phyloP scores from a whole-genome alignment of 2,797 vertebrate genomes.

The Todus mexicanus region DNA sequence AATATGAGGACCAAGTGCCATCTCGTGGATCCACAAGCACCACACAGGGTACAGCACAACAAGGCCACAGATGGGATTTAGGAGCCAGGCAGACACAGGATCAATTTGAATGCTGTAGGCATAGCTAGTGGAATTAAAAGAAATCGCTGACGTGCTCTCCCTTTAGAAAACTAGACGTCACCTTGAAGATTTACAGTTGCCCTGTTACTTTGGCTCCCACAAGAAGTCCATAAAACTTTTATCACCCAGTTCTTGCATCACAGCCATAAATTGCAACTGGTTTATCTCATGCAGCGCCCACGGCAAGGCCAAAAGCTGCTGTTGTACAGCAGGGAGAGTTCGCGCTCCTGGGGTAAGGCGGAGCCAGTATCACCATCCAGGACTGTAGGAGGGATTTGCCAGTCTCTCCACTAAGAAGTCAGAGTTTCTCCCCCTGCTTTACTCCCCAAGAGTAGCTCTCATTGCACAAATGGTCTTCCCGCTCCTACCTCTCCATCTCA shows the following conservation, averaged over 20 bases:
- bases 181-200: background rate
- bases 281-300: background rate
- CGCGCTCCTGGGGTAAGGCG: rapidly evolving
- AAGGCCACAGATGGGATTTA: rapidly evolving
- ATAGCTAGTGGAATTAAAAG: background rate
- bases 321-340: rapidly evolving
- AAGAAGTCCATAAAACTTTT: slow-evolving; percentile 20
- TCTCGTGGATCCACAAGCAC: background rate
- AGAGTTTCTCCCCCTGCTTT: background rate
- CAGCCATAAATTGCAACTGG: background rate
- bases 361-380: rapidly evolving
- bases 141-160: background rate
- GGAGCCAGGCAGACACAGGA: background rate
- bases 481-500: background rate
- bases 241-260: background rate
- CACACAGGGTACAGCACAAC: rapidly evolving
- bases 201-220: background rate
- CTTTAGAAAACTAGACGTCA: background rate
- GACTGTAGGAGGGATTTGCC: background rate
- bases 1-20: background rate
- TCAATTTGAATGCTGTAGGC: background rate
- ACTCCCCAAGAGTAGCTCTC: background rate
- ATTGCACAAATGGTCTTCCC: background rate
- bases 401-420: background rate
- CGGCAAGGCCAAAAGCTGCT: background rate